Conservation (phyloP, 2,113 vertebrate species). For the Alaudala cheleensis region DNA sequence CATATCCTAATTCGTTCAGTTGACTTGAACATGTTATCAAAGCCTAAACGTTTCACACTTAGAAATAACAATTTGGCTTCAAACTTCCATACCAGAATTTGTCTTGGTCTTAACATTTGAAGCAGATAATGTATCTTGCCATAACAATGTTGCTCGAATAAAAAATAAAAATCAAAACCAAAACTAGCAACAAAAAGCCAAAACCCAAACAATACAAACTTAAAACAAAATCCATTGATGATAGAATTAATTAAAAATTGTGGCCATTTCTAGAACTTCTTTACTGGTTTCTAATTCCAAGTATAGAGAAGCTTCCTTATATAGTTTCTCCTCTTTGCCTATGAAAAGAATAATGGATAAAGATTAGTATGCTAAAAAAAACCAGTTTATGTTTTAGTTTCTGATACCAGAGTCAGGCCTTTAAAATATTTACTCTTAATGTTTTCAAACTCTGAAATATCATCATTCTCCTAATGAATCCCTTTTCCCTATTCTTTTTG, state of each 20-base stretch:
- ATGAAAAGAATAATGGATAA: not conserved
- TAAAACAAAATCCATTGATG: not conserved
- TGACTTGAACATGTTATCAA: not conserved
- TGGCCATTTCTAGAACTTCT: not conserved
- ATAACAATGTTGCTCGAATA: not conserved
- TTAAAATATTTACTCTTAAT: not conserved
- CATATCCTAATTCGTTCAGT: not conserved
- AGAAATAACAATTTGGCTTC: not conserved
- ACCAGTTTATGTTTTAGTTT: not conserved
- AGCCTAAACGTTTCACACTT: not conserved
- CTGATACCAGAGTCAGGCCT: not conserved
- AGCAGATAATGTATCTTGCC: not conserved
- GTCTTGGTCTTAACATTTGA: not conserved
- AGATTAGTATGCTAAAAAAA: not conserved
- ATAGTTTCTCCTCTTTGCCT: not conserved
- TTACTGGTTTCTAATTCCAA: not conserved
- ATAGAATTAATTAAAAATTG: not conserved
- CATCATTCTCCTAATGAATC: not conserved
- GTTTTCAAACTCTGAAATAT: not conserved
- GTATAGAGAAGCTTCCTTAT: not conserved
- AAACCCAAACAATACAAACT: not conserved
- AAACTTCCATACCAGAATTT: not conserved
- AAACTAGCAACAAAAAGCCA: not conserved
- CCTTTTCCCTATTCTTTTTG: not conserved
- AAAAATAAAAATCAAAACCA: accelerated